Base-by-base conservation (phyloP, 2,888 invertebrate species). In the Melanchra persicariae region DNA sequence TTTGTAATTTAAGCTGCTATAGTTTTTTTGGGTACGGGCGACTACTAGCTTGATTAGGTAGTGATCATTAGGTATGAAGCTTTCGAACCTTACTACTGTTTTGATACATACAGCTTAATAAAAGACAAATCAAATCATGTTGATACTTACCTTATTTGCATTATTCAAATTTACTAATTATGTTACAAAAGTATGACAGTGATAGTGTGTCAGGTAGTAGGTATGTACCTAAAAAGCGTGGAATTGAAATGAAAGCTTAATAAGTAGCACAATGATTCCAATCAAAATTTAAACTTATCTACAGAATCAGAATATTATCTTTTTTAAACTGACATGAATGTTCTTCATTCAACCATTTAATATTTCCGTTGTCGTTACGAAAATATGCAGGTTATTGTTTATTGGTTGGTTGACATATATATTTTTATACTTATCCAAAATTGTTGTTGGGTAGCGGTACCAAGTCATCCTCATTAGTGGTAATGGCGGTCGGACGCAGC, bases 401-500 rank as follows among this genome's bases (percentile, higher is more conserved):
- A 78, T 79, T 69, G 77, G 74, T 60, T 66, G 67, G 74, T 67
- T 83, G 67, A 68, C 78, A 79, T 76, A 85, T 71, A 86, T 81
- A 84, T 81, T 83, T 79, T 79, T 70, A 51, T n/a, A 83, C 73
- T 79, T 70, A 51, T n/a, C 84, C 73, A 81, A 83, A 85, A 87
- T 82, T 76, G 81, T 75, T 71, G 59, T 64, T 55, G n/a, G 54
- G 55, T 73, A 81, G 79, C 78, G 81, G 77, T 80, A 81, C 85
- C 77, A 82, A 89, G 85, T 85, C 88, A 81, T 87, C 87, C 91
- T 93, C 93, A 93, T 94, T 94, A 94, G 91, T 88, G 91, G 86
- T 91, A 93, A 93, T 92, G 89, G 89, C 88, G 91, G 88, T 87
- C 87, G 87, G 86, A 86, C 81, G 87, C 87, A 87, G 74, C 82